Base-by-base conservation (phyloP, 2,797 vertebrate genomes). In the Semaprochilodus insignis region DNA sequence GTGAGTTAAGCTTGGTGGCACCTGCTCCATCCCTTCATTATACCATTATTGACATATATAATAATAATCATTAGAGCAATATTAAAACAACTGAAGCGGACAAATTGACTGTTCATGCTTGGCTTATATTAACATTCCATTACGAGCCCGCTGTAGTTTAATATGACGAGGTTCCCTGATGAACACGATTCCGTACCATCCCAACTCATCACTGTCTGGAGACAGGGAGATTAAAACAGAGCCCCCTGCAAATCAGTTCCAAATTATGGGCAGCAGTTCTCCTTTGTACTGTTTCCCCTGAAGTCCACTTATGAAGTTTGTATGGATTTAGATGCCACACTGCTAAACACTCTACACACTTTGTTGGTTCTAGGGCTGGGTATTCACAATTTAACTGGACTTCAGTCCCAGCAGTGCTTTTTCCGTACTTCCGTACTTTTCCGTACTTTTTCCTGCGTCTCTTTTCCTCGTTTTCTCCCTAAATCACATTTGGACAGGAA, bases 61-160 rank as follows among this genome's bases (percentile, higher is more conserved):
- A 36, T 74, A 55, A 74, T 57, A 31, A 34, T 74, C 27, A 57
- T 27, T 54, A 57, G 52, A 54, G 51, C 51, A 34, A 34, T 34
- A 31, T 23, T 73, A 51, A 57, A 36, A 74, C 15, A 15, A 74
- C 52, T 34, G 8, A 57, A 31, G 71, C 57, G 52, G 27, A 34
- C 7, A 19, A 27, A 74, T 31, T 74, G 52, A 74, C 72, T 57
- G 57, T 74, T 74, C 27, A 74, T 74, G 31, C 51, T 57, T 57
- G 52, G 52, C 16, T 74, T 19, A 34, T 31, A 55, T 14, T 21
- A n/a, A 74, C 27, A 55, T 34, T n/a, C 14, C 44, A 51, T 51
- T 25, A 71, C 8, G 15, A 15, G 25, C 17, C 51, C 17, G 44
- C 70, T 57, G 52, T 55, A 31, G 16, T 25, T 74, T 74, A 57